Conservation (phyloP, 1,140 invertebrate species). For the Heliconius hewitsoni region DNA sequence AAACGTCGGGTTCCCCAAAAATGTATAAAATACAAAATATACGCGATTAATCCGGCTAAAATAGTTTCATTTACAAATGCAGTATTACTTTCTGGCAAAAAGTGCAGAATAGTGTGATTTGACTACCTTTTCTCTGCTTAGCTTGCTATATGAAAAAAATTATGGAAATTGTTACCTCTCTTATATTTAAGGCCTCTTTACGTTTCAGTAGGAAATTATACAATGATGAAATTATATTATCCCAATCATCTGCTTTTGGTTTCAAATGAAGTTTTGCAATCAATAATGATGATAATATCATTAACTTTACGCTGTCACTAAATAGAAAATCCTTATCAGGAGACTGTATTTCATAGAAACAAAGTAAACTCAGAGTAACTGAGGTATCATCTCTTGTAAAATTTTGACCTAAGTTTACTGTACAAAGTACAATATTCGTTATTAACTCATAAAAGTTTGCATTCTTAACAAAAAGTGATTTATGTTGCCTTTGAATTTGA, state of each 20-base stretch:
- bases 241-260: slow-evolving; percentile 50
- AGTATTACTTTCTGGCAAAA: no score
- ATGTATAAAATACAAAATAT: no score
- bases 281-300: slow-evolving; percentile 45
- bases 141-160: no score
- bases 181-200: slow-evolving; percentile 33
- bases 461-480: slow-evolving; percentile 39
- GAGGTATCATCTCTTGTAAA: slow-evolving; percentile 41
- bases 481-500: slow-evolving; percentile 47
- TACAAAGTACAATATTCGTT: slow-evolving; percentile 51
- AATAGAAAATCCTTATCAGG: slow-evolving; percentile 42
- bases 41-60: no score
- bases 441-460: slow-evolving; percentile 42
- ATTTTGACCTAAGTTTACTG: slow-evolving; percentile 40
- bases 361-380: slow-evolving; percentile 49
- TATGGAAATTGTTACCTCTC: slow-evolving; percentile 44
- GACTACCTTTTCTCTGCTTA: no score
- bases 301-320: slow-evolving; percentile 30
- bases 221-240: slow-evolving; percentile 43
- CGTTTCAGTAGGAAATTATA: slow-evolving; percentile 45
- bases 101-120: no score
- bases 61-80: no score
- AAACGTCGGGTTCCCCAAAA: no score
- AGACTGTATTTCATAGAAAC: slow-evolving; percentile 45
- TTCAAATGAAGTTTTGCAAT: slow-evolving; percentile 46